Base-by-base conservation (phyloP, 2,888 invertebrate species). In the Abscondita cerata region DNA sequence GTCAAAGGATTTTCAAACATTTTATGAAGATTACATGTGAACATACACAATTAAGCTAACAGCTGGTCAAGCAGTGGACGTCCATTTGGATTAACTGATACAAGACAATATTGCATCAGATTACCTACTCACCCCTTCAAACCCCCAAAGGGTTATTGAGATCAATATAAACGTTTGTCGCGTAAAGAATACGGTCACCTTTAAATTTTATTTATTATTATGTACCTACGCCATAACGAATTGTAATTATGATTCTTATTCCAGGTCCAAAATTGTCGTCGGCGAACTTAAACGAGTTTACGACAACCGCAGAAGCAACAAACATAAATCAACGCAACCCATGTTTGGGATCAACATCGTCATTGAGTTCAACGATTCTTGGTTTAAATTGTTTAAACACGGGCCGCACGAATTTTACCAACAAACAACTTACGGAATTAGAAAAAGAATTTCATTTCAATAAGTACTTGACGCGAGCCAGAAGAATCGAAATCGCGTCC, bases 381-480 rank as follows among this genome's bases (percentile, higher is more conserved):
- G 75, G 76, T 11, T 77, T 83, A 46, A 83, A 81, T 66, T 83
- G 82, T 64, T 76, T 85, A 68, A 93, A 93, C 83, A 93, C 95
- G 11, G 97, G 97, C 33, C 86, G 99, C 55, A 99, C 99, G 36
- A 99, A 99, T 83, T 99, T 99, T 84, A 98, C 98, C 70, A 99
- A 98, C 82, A 98, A 98, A 82, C 99, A 99, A 81, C 88, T 99
- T 67, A 99, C 98, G 1, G 99, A 99, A 81, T 86, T 99, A 69
- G 99, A 99, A 81, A 99, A 99, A 79, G 98, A 99, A 81, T 99
- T 98, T 83, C 98, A 98, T 81, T 98, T 97, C 83, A 98, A 98
- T 84, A 98, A 97, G 83, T 99, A 99, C 84, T 87, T 99, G 75
- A 99, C 98, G 36, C 84, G 98, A 71, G 98, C 97, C 36, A 85